Percentiles rank a stretch among this genome's conserved stretches.
Evolutionary conservation across 2,797 vertebrate genomes (phyloP).

Genomic region (Muraenolepis orangiensis): DNA sequence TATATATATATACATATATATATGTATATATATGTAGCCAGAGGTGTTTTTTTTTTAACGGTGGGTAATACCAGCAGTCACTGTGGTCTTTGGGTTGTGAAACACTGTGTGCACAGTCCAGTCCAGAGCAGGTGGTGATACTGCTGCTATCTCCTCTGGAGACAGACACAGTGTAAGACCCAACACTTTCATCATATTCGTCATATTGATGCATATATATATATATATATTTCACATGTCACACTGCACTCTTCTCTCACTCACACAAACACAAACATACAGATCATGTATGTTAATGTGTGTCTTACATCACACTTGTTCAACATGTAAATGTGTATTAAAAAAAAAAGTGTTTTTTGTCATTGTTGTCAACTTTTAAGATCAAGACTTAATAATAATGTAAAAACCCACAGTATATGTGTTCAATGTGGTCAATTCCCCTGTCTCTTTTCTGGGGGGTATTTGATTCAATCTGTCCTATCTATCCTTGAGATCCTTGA

Average conservation of each 20-base stretch:
- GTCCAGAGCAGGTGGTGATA: constrained; percentile 46
- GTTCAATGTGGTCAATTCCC: background rate
- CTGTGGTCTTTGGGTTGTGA: constrained; percentile 39
- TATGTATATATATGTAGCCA: too few relatives aligned
- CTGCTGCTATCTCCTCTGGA: constrained; percentile 17
- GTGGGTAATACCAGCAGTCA: background rate
- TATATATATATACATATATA: too few relatives aligned
- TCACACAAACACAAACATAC: too few relatives aligned
- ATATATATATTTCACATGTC: too few relatives aligned
- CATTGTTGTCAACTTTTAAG: background rate
- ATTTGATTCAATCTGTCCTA: background rate
- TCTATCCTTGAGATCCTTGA: constrained; percentile 11
- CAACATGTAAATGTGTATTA: background rate
- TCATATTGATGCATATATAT: too few relatives aligned
- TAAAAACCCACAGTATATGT: background rate
- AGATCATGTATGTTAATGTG: too few relatives aligned
- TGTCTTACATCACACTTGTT: background rate
- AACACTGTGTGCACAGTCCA: constrained; percentile 56
- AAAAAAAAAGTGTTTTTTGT: background rate
- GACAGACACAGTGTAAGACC: too few relatives aligned
- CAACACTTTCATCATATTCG: too few relatives aligned
- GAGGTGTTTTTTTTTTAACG: too few relatives aligned
- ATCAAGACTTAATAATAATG: background rate
- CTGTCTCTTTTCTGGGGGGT: background rate
- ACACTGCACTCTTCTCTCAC: too few relatives aligned